Percentiles rank a stretch among this genome's conserved stretches.
These are phyloP conservation scores for Amblyjoppa fuscipennis DNA, from an alignment of 2,888 invertebrate species.

Conservation along the genomic window DNA sequence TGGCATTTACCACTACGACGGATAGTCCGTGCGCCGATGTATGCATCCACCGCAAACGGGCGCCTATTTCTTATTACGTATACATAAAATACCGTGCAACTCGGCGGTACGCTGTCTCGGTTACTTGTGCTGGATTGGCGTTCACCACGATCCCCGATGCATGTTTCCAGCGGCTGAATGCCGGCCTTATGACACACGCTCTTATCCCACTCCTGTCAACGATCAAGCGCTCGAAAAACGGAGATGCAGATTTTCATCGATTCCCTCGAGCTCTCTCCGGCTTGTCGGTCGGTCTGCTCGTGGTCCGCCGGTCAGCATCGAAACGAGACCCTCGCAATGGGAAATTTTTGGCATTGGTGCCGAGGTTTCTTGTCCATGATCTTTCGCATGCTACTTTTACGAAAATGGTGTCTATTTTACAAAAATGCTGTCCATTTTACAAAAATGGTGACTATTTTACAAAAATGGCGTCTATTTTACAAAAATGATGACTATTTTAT, in stretches of 20 bases:
- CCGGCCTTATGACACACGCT: conserved; percentile 14
- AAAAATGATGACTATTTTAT: too few relatives aligned
- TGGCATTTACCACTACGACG: conserved; percentile 30
- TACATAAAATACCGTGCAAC: conserved; percentile 28
- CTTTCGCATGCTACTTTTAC: too few relatives aligned
- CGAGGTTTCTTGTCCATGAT: too few relatives aligned
- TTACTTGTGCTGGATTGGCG: conserved; percentile 55
- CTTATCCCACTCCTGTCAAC: background rate
- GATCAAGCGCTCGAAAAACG: conserved; percentile 36
- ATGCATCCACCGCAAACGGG: background rate
- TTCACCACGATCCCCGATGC: conserved; percentile 35
- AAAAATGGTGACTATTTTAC: too few relatives aligned
- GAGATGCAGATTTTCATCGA: conserved; percentile 36
- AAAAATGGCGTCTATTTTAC: too few relatives aligned
- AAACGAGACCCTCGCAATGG: background rate
- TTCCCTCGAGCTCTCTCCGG: conserved; percentile 4
- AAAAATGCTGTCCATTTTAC: too few relatives aligned
- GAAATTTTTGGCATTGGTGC: too few relatives aligned
- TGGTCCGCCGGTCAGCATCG: conserved; percentile 25
- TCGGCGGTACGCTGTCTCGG: conserved; percentile 33
- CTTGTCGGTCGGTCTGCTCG: background rate
- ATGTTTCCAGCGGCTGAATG: conserved; percentile 24
- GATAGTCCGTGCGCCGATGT: conserved; percentile 15
- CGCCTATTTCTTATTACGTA: conserved; percentile 46
- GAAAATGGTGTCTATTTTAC: too few relatives aligned